Evolutionary conservation across 1,140 invertebrate species (phyloP), one percentile per base, ranked within the genome.

Genomic region (Drosophila bifasciata): DNA sequence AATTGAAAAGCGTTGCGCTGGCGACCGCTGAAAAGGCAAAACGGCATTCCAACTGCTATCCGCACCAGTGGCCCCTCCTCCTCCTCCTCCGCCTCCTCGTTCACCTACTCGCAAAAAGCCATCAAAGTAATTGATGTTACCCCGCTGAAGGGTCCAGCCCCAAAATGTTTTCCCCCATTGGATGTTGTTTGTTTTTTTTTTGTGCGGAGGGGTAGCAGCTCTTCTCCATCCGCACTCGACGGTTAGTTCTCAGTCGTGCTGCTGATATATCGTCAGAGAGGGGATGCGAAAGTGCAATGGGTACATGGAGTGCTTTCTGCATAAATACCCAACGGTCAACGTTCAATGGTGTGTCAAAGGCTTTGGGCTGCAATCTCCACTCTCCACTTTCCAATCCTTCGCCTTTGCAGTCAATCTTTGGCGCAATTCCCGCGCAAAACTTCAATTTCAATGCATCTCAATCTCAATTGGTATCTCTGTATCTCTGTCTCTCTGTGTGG

Each of bases 51-150:
- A 69, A 69, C 64, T 56, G 43, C 23, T 68, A 62, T 55, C 32
- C 41, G 23, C 40, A 48, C 49, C 49, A 17, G 19, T 7, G 9
- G n/a, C 28, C 32, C n/a, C n/a, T n/a, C n/a, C n/a, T n/a, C n/a
- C n/a, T n/a, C n/a, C 43, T 13, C 16, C 48, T 19, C 8, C 49
- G n/a, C 8, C 39, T 57, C 32, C 23, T 32, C n/a, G n/a, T n/a
- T n/a, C 25, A 23, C 17, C 58, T 21, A 36, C 32, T 36, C 32
- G 32, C 5, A 55, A 67, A 75, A 75, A 75, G 79, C 81, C 73
- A 76, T 86, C 63, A 85, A 77, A 77, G 83, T 86, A 88, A 86
- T 86, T 86, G 81, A 88, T 86, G 80, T 81, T 68, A 63, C 66
- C 51, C 55, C 46, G 40, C 23, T 57, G 52, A 53, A 44, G 69